These are phyloP conservation scores for Lucifuga dentata DNA, from an alignment of 2,113 vertebrate genomes.

Conservation along the genomic window DNA sequence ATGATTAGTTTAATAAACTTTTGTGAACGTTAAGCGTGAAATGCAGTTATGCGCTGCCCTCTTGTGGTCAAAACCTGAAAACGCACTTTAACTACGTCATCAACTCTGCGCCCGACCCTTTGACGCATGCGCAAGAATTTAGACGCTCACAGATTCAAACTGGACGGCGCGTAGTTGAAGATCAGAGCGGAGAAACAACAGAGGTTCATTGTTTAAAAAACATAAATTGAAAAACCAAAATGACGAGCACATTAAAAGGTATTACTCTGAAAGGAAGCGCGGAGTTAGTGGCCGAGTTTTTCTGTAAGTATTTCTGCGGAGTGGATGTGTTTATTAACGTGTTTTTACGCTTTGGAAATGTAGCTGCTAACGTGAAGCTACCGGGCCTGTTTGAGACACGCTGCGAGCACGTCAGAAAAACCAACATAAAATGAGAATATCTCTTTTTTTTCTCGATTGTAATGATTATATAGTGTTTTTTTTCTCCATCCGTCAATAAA, in stretches of 20 bases:
- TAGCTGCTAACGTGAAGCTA: conserved; percentile 22
- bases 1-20: too few relatives aligned
- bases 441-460: too few relatives aligned
- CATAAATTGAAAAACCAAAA: conserved; percentile 23
- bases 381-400: background rate
- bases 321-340: background rate
- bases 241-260: conserved; percentile 84
- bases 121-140: conserved; percentile 47
- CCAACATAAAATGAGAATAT: too few relatives aligned
- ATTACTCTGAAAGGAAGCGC: conserved; percentile 94
- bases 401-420: background rate
- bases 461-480: too few relatives aligned
- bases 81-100: conserved; percentile 28
- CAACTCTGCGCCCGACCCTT: conserved; percentile 5
- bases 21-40: too few relatives aligned
- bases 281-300: conserved; percentile 93
- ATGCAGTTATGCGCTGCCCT: too few relatives aligned
- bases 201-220: background rate
- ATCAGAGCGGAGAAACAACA: background rate
- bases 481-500: too few relatives aligned
- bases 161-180: conserved; percentile 66
- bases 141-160: conserved; percentile 73
- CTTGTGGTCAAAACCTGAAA: conserved; percentile 4
- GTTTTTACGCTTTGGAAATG: background rate
- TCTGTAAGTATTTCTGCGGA: conserved; percentile 84